Base-by-base conservation (phyloP, 2,888 invertebrate species). In the Clitarchus hookeri region DNA sequence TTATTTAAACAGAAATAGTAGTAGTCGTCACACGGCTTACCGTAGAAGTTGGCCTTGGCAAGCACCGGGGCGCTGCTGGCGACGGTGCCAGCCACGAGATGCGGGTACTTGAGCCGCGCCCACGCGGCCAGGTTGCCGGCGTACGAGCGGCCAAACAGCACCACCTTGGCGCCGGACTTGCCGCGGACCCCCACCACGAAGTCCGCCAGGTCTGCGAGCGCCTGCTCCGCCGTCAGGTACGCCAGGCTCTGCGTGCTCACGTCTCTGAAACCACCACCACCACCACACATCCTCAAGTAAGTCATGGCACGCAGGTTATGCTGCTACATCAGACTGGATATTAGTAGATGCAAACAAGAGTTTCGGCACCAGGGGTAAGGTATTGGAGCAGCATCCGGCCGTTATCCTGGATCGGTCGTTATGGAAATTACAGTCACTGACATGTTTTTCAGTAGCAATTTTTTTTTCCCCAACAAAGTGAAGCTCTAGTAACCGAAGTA, bases 191-290 rank as follows among this genome's bases (percentile, higher is more conserved):
- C 16, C n/a, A 25, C 79, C 53, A 85, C 83, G 80, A 95, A 95
- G 88, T 95, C 95, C 0, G 95, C 95, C 19, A 95, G 91, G 89
- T 95, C 95, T 0, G 94, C 95, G 23, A 95, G 90, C 0, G 95
- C 94, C 89, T 95, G 95, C 85, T 94, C 94, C 0, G 94, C 93
- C 90, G 92, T 94, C 25, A 95, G 90, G 89, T 93, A 95, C 84
- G 93, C 92, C 16, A 95, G 90, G 89, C 93, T 95, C 88, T 93
- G 92, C 0, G 93, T 90, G 48, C 92, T 92, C 86, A 94, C 92
- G 84, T 93, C 91, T 0, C 94, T 95, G 90, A n/a, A 87, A 84
- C 26, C 44, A 83, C 27, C 27, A 84, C 25, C 27, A 84, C 23
- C 82, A 16, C 25, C 9, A 23, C 53, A 23, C 36, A 4, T 36